Conservation (phyloP, 2,888 invertebrate species). For the Diaperis boleti region DNA sequence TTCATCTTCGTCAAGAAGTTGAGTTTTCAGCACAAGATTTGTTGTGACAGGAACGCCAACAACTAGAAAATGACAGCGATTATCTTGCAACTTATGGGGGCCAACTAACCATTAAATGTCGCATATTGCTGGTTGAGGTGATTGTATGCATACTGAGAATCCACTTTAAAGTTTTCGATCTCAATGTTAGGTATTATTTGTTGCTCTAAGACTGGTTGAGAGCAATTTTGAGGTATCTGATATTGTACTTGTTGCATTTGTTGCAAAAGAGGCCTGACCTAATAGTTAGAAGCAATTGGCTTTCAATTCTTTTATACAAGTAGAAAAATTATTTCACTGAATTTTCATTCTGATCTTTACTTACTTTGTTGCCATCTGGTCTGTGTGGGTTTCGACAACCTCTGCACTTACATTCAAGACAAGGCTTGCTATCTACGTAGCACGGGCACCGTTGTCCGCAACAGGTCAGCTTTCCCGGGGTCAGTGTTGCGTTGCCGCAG, state of each 20-base stretch:
- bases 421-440: constrained; percentile 91
- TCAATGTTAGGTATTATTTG: constrained; percentile 55
- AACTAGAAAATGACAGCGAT: constrained; percentile 22
- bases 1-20: constrained; percentile 50
- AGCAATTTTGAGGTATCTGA: constrained; percentile 47
- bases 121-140: constrained; percentile 51
- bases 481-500: constrained; percentile 91
- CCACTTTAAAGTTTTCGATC: constrained; percentile 53
- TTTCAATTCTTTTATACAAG: constrained; percentile 42
- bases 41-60: constrained; percentile 47
- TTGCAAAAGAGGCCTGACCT: constrained; percentile 59
- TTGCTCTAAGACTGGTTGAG: constrained; percentile 45
- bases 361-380: constrained; percentile 83
- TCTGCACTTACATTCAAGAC: constrained; percentile 90
- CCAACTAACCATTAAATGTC: constrained; percentile 57
- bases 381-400: constrained; percentile 94
- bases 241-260: constrained; percentile 58
- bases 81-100: constrained; percentile 33
- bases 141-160: constrained; percentile 50
- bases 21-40: constrained; percentile 52
- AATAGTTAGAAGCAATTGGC: constrained; percentile 45
- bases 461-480: constrained; percentile 91
- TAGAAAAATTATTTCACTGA: constrained; percentile 33
- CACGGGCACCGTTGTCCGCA: constrained; percentile 95
- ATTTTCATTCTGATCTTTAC: constrained; percentile 7